phyloP scores from a whole-genome alignment of 2,797 vertebrate species.

The Ispidina lecontei region DNA sequence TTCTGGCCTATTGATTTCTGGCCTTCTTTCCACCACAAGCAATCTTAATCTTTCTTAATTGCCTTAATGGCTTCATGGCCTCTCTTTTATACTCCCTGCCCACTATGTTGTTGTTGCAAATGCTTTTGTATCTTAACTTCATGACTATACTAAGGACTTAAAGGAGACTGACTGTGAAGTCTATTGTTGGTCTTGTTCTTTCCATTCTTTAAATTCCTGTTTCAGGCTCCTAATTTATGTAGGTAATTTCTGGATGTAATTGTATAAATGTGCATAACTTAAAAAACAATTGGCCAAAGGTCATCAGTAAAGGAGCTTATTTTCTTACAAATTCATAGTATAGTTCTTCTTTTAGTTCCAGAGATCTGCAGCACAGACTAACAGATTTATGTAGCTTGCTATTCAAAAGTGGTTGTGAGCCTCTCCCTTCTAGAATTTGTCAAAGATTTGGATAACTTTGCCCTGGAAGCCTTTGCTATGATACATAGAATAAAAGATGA shows the following conservation, averaged over 20 bases:
- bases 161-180: slow-evolving; percentile 67
- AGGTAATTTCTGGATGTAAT: slow-evolving; percentile 35
- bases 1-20: slow-evolving; percentile 84
- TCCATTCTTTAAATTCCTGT: slow-evolving; percentile 55
- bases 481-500: background rate
- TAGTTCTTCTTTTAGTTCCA: background rate
- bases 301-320: background rate
- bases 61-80: slow-evolving; percentile 80
- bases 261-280: slow-evolving; percentile 50
- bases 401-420: background rate
- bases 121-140: slow-evolving; percentile 81
- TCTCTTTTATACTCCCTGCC: slow-evolving; percentile 75
- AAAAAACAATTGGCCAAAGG: slow-evolving; percentile 1
- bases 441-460: background rate
- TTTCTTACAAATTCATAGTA: background rate
- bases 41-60: slow-evolving; percentile 85
- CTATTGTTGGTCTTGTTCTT: slow-evolving; percentile 59
- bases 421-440: background rate
- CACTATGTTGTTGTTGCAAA: slow-evolving; percentile 75
- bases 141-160: slow-evolving; percentile 66
- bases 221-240: slow-evolving; percentile 40
- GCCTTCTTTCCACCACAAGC: slow-evolving; percentile 77
- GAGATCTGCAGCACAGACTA: background rate
- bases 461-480: background rate
- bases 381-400: background rate